These are phyloP conservation scores for Agonum fuliginosum DNA, from an alignment of 2,888 invertebrate species.

Conservation along the genomic window DNA sequence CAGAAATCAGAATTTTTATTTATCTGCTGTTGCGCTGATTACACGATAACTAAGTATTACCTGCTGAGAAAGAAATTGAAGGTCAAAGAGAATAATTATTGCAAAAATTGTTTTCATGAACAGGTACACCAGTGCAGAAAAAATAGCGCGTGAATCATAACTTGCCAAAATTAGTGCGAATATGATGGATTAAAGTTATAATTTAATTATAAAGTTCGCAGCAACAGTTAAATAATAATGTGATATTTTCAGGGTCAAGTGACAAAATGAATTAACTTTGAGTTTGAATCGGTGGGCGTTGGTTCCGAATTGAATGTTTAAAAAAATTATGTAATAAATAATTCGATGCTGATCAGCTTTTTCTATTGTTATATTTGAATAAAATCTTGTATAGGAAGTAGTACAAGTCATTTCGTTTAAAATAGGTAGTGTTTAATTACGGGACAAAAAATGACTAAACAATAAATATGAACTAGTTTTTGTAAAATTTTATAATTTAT, in stretches of 20 bases:
- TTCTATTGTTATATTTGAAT: conserved; percentile 10
- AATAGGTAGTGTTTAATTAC: conserved; percentile 13
- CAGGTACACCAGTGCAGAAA: not conserved
- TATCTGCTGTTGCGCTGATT: no score
- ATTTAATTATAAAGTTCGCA: not conserved
- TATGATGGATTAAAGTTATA: not conserved
- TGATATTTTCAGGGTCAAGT: conserved; percentile 26
- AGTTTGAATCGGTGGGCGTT: conserved; percentile 14
- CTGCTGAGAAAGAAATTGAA: not conserved
- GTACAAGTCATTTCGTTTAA: not conserved
- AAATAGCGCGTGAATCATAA: not conserved
- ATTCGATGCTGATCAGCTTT: conserved; percentile 14
- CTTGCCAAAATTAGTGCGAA: not conserved
- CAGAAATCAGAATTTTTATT: no score
- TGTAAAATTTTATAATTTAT: conserved; percentile 3
- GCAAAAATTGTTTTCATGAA: not conserved
- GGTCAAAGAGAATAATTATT: not conserved
- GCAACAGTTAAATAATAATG: not conserved
- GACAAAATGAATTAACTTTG: conserved; percentile 4
- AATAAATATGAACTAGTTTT: conserved; percentile 11
- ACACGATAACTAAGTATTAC: not conserved
- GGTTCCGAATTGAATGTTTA: conserved; percentile 5
- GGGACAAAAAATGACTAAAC: not conserved
- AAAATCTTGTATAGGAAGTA: conserved; percentile 38
- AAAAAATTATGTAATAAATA: conserved; percentile 32